phyloP scores from a whole-genome alignment of 2,113 vertebrate genomes.

The Sander vitreus region DNA sequence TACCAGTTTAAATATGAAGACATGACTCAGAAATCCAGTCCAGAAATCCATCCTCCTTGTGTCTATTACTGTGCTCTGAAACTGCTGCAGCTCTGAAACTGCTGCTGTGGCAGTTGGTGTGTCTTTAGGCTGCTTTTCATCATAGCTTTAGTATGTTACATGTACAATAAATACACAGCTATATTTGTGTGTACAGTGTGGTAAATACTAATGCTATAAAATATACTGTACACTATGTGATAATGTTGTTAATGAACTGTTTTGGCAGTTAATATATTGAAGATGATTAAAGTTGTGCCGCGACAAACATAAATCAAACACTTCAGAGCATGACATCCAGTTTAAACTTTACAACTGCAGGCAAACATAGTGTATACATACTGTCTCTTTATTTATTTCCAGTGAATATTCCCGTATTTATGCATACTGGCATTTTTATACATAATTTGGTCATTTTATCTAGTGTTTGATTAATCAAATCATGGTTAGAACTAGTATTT shows the following conservation, averaged over 20 bases:
- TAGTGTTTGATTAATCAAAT: neutral
- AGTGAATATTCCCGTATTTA: too few relatives aligned
- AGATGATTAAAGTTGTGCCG: neutral
- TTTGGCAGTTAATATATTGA: neutral
- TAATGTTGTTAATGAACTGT: neutral
- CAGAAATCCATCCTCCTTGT: neutral
- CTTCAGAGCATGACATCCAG: neutral
- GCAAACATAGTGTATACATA: neutral
- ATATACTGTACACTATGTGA: neutral
- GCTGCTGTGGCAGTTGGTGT: neutral
- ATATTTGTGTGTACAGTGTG: neutral
- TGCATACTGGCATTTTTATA: neutral
- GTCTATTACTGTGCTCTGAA: neutral
- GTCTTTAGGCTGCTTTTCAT: neutral
- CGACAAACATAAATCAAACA: constrained; percentile 4
- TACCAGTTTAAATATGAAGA: constrained; percentile 1
- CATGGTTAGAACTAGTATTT: neutral
- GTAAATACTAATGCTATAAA: neutral
- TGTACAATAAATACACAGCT: neutral
- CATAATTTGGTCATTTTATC: neutral
- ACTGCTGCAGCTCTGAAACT: neutral
- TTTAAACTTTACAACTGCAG: neutral
- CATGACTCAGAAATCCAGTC: neutral
- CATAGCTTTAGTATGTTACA: neutral
- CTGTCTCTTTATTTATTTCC: neutral